These are phyloP conservation scores for honey bee (Apis mellifera) DNA, from an alignment of 1,140 invertebrate species.

Conservation along the genomic window Amel_HAv3.1 CM009940.2:11274001-11274500, in stretches of 20 bases:
- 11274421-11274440: too few relatives aligned
- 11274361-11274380: too few relatives aligned
- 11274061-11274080: constrained; percentile 49
- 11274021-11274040: constrained; percentile 71
- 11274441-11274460: too few relatives aligned
- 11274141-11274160: background rate
- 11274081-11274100: constrained; percentile 5
- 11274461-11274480: too few relatives aligned
- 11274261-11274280: too few relatives aligned
- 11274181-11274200: background rate
- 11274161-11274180: background rate
- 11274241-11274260: background rate
- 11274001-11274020: constrained; percentile 56
- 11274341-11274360: too few relatives aligned
- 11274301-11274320: too few relatives aligned
- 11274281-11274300: too few relatives aligned
- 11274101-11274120: constrained; percentile 3
- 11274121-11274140: constrained; percentile 29
- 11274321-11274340: too few relatives aligned
- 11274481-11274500: too few relatives aligned
- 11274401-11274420: too few relatives aligned
- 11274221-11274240: background rate
- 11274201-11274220: background rate
- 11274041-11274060: constrained; percentile 41
- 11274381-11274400: too few relatives aligned